phyloP scores from a whole-genome alignment of 1,140 invertebrate species.

The Metaphire vulgaris region DNA sequence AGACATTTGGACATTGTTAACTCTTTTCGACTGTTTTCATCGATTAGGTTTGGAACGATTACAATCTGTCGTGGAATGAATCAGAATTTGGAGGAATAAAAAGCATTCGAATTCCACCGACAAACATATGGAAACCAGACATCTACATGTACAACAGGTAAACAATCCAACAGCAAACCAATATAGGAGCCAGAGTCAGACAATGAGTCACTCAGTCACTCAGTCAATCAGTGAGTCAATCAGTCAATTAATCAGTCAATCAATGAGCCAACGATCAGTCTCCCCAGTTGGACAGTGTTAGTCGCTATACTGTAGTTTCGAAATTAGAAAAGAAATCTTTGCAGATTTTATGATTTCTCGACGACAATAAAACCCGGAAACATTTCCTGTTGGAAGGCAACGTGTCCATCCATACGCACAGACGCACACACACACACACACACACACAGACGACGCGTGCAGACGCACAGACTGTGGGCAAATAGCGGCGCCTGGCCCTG shows the following conservation, averaged over 20 bases:
- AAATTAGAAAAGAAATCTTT: too few relatives aligned
- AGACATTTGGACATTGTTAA: too few relatives aligned
- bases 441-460: background rate
- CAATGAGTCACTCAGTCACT: background rate
- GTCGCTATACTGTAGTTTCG: too few relatives aligned
- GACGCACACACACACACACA: background rate
- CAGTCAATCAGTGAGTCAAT: background rate
- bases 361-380: too few relatives aligned
- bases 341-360: too few relatives aligned
- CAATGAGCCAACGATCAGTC: background rate
- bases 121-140: conserved; percentile 39
- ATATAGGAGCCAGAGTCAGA: too few relatives aligned
- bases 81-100: conserved; percentile 50
- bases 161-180: too few relatives aligned
- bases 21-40: background rate
- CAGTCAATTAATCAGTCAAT: background rate
- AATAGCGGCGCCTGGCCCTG: too few relatives aligned
- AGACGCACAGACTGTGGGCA: background rate
- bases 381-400: background rate
- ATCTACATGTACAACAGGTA: conserved; percentile 39
- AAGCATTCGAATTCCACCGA: conserved; percentile 52
- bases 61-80: conserved; percentile 54
- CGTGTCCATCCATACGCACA: background rate
- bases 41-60: conserved; percentile 55
- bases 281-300: too few relatives aligned